Evolutionary conservation across 1,140 invertebrate genomes (phyloP).

Genomic region (Chlorops oryzae): DNA sequence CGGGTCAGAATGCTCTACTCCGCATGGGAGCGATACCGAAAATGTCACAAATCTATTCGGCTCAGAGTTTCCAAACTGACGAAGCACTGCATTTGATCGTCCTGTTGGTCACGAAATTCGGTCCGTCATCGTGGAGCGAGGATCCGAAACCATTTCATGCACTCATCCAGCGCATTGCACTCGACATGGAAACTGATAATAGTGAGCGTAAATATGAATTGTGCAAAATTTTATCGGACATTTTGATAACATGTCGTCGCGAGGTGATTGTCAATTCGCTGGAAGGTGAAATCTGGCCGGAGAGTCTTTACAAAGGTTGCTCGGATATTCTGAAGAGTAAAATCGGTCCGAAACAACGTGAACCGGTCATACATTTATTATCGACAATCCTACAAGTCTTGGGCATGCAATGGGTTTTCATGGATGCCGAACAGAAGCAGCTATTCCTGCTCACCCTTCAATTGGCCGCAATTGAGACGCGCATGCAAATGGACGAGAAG

Average conservation of each 20-base stretch:
- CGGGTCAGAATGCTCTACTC: constrained; percentile 68
- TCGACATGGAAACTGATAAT: constrained; percentile 82
- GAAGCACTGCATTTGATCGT: constrained; percentile 75
- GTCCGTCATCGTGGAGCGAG: constrained; percentile 64
- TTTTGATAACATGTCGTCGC: constrained; percentile 67
- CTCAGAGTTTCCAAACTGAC: constrained; percentile 80
- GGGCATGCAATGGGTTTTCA: constrained; percentile 77
- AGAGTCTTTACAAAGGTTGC: constrained; percentile 69
- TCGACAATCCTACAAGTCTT: constrained; percentile 72
- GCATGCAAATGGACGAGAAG: constrained; percentile 86
- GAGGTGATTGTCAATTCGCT: constrained; percentile 56
- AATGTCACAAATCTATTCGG: constrained; percentile 77
- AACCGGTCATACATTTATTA: constrained; percentile 77
- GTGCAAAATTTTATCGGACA: constrained; percentile 65
- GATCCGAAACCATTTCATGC: constrained; percentile 69
- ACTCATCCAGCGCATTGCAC: constrained; percentile 73
- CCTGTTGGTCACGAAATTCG: constrained; percentile 62
- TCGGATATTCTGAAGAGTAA: constrained; percentile 78
- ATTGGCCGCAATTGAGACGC: constrained; percentile 81
- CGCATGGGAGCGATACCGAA: constrained; percentile 69
- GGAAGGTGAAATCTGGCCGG: constrained; percentile 68
- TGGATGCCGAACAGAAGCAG: constrained; percentile 70
- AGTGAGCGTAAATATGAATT: constrained; percentile 83
- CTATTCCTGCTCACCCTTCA: constrained; percentile 81
- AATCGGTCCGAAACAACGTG: constrained; percentile 78